Evolutionary conservation across 2,797 vertebrate species (phyloP).

Genomic region (Tarsius wallacei): DNA sequence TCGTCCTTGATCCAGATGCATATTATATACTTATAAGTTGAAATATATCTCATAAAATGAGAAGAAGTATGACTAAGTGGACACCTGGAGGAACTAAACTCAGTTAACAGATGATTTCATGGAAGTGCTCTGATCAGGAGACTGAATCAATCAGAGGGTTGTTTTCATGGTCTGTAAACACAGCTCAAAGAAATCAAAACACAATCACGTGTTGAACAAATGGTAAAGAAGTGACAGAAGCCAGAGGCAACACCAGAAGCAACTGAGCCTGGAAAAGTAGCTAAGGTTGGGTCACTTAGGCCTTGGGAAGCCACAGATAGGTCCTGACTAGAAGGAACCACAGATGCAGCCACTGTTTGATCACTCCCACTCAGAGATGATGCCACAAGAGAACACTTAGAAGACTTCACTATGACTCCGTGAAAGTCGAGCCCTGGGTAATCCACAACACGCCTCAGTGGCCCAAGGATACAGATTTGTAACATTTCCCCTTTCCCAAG

Average conservation of each 20-base stretch:
- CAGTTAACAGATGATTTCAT: not conserved
- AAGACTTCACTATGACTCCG: not conserved
- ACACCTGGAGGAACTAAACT: constrained; percentile 14
- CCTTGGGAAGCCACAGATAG: not conserved
- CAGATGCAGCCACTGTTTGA: not conserved
- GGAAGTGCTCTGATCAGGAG: not conserved
- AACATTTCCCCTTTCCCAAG: not conserved
- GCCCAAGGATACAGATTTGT: not conserved
- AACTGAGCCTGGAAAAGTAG: not conserved
- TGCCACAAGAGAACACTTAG: not conserved
- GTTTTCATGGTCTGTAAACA: not conserved
- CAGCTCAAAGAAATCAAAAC: not conserved
- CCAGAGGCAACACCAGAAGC: not conserved
- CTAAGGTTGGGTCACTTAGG: too few species aligned
- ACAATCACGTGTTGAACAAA: not conserved
- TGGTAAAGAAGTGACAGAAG: not conserved
- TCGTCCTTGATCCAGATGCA: not conserved
- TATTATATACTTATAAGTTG: not conserved
- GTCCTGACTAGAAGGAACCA: not conserved
- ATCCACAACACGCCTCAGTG: rapidly evolving
- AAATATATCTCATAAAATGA: not conserved
- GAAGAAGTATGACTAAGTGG: not conserved
- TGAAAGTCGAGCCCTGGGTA: not conserved
- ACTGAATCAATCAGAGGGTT: not conserved
- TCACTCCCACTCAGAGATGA: not conserved